A percentile compares a stretch with the other conserved stretches of the same genome.
Conservation (phyloP, 2,888 invertebrate species). For the Lymantria monacha region DNA sequence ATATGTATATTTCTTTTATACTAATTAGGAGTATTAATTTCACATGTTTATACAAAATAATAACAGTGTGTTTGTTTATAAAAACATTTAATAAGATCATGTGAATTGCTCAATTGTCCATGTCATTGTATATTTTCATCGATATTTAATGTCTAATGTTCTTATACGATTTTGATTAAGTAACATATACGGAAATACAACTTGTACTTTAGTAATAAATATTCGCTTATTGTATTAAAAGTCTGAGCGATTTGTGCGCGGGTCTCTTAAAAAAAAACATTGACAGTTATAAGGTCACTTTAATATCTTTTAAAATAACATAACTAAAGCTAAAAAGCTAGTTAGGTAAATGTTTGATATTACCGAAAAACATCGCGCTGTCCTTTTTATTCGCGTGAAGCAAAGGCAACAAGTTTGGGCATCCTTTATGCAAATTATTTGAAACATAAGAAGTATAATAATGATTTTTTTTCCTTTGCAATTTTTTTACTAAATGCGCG, state of each 20-base stretch:
- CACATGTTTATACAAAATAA: conserved; percentile 13
- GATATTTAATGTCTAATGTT: not conserved
- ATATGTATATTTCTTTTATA: too few species aligned
- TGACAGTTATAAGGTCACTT: not conserved
- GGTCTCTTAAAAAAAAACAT: conserved; percentile 1
- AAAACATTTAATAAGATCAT: conserved; percentile 25
- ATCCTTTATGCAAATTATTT: conserved; percentile 26
- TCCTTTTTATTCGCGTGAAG: not conserved
- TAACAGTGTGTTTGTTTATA: conserved; percentile 9
- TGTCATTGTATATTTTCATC: conserved; percentile 27
- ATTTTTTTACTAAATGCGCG: conserved; percentile 11
- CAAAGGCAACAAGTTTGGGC: conserved; percentile 4
- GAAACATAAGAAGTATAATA: conserved; percentile 12
- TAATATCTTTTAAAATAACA: not conserved
- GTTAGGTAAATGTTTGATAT: not conserved
- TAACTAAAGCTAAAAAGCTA: not conserved
- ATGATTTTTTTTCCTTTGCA: conserved; percentile 12
- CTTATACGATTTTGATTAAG: not conserved
- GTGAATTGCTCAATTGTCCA: conserved; percentile 33
- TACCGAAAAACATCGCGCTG: not conserved
- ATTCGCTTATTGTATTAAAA: not conserved
- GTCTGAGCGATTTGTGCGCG: conserved; percentile 19
- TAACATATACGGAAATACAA: not conserved
- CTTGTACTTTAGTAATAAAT: not conserved
- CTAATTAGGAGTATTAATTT: conserved; percentile 15